Evolutionary conservation across 2,797 vertebrate genomes (phyloP).

Genomic region (Mormyrops attenuatus): DNA sequence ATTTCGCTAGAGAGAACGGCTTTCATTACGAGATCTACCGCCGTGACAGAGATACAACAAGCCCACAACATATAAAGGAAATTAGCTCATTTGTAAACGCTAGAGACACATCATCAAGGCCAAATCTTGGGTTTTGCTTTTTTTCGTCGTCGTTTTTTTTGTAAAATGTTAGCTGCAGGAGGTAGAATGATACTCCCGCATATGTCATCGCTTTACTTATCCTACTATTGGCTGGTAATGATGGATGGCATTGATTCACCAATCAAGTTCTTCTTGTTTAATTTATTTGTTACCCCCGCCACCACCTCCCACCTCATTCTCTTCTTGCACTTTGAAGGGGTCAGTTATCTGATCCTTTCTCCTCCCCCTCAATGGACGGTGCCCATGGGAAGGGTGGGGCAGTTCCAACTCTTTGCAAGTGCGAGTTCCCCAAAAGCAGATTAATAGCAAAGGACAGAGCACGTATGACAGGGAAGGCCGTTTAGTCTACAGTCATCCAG

Average conservation of each 20-base stretch:
- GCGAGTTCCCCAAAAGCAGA: not conserved
- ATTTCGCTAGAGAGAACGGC: not conserved
- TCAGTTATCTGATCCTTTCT: not conserved
- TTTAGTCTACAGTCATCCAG: not conserved
- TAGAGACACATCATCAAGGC: not conserved
- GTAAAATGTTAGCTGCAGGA: not conserved
- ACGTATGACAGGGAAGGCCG: not conserved
- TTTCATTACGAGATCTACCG: not conserved
- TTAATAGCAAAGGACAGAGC: not conserved
- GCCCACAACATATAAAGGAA: not conserved
- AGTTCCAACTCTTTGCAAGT: not conserved
- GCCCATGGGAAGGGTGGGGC: not conserved
- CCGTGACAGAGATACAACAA: not conserved
- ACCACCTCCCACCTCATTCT: not conserved
- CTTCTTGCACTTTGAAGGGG: not conserved
- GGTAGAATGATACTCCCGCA: not conserved
- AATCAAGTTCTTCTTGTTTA: constrained; percentile 9
- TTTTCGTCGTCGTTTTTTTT: not conserved
- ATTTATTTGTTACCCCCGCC: constrained; percentile 6
- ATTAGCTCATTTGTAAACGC: constrained; percentile 1
- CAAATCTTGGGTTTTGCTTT: not conserved
- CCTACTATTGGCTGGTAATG: not conserved
- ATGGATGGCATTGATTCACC: constrained; percentile 10
- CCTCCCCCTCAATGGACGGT: not conserved
- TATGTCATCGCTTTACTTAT: not conserved